Evolutionary conservation across 2,888 invertebrate species (phyloP).

Genomic region (Halictus quadricinctus): DNA sequence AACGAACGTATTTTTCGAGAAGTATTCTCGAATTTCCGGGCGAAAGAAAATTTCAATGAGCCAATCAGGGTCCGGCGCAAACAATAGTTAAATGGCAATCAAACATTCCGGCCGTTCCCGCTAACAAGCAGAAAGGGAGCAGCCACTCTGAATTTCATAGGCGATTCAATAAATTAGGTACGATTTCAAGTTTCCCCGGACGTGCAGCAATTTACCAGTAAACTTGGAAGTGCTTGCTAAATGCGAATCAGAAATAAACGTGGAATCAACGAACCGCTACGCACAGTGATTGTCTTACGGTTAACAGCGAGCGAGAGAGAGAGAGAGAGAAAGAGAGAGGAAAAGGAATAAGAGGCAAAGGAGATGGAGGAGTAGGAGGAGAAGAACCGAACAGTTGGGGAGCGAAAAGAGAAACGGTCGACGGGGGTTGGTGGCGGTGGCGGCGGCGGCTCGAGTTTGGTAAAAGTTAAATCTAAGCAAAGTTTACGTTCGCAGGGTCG

Average conservation of each 20-base stretch:
- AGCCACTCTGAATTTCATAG: constrained; percentile 18
- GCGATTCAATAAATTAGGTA: constrained; percentile 42
- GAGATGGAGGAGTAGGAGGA: neutral
- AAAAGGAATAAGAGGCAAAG: neutral
- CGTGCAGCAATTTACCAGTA: constrained; percentile 14
- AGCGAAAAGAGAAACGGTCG: constrained; percentile 5
- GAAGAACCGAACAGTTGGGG: neutral
- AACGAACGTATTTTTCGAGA: neutral
- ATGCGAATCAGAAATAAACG: constrained; percentile 55
- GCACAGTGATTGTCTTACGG: constrained; percentile 49
- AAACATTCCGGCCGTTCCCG: constrained; percentile 6
- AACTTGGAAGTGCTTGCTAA: constrained; percentile 35
- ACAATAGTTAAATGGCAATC: constrained; percentile 32
- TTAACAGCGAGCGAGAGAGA: neutral
- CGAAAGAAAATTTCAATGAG: neutral
- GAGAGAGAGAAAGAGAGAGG: neutral
- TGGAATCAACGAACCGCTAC: constrained; percentile 54
- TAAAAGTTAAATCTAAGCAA: constrained; percentile 64
- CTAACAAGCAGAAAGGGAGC: constrained; percentile 33
- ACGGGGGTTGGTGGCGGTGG: neutral
- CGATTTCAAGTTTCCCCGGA: constrained; percentile 16
- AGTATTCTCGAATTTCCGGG: neutral
- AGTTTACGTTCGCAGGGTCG: constrained; percentile 61
- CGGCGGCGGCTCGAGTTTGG: constrained; percentile 37
- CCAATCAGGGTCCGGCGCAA: neutral